These are phyloP conservation scores for Dipodomys ordii DNA, from an alignment of 2,113 vertebrate genomes.

Conservation along the genomic window DNA sequence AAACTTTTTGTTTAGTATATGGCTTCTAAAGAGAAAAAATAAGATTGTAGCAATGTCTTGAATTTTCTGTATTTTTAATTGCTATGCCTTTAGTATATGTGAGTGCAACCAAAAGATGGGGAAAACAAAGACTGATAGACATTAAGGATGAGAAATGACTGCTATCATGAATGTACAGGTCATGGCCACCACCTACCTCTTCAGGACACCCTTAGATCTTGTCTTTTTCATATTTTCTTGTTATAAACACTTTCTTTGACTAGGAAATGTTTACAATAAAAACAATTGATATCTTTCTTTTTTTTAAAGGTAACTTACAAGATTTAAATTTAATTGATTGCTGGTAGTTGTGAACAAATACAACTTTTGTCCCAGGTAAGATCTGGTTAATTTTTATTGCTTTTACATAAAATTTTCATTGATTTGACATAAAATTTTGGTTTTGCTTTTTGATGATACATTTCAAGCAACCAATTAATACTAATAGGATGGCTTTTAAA, in stretches of 20 bases:
- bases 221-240: conserved; percentile 52
- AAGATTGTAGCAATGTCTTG: conserved; percentile 29
- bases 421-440: background rate
- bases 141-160: conserved; percentile 75
- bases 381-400: conserved; percentile 63
- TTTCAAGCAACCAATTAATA: background rate
- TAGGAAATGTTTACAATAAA: conserved; percentile 64
- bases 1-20: conserved; percentile 43
- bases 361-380: conserved; percentile 86
- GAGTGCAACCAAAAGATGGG: conserved; percentile 62
- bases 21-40: conserved; percentile 33
- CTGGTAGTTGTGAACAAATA: conserved; percentile 76
- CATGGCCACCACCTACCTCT: conserved; percentile 24
- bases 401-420: conserved; percentile 47
- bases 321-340: conserved; percentile 80
- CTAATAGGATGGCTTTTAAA: background rate
- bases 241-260: conserved; percentile 43
- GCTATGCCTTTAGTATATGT: conserved; percentile 42
- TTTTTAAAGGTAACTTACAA: conserved; percentile 81
- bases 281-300: conserved; percentile 78
- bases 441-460: conserved; percentile 18
- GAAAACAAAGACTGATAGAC: conserved; percentile 69
- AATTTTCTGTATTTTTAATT: conserved; percentile 35
- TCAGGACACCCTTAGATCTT: conserved; percentile 34
- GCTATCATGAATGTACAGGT: conserved; percentile 53